Percentiles rank a stretch among this genome's conserved stretches.
phyloP scores from a whole-genome alignment of 2,797 vertebrate genomes.

The Pantherophis vulpinus region DNA sequence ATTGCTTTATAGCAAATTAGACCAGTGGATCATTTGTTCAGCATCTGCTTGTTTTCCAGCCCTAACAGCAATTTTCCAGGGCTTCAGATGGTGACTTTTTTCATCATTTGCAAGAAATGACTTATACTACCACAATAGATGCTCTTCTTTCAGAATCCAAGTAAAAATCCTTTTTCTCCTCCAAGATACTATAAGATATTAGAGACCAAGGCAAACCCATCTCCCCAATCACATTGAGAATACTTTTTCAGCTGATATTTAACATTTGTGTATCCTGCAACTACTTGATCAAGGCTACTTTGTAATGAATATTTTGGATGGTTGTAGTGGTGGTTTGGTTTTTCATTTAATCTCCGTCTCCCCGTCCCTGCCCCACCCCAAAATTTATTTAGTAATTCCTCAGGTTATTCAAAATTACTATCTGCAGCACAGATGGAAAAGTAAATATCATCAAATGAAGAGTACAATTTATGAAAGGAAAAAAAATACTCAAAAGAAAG shows the following conservation, averaged over 20 bases:
- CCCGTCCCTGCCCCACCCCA: background rate
- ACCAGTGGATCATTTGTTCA: background rate
- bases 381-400: background rate
- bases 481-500: background rate
- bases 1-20: background rate
- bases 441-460: background rate
- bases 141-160: background rate
- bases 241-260: background rate
- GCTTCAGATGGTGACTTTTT: background rate
- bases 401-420: background rate
- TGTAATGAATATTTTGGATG: background rate
- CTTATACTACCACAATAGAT: background rate
- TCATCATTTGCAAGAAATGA: background rate
- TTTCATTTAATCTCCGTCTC: background rate
- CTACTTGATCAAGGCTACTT: background rate
- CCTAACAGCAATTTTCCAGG: background rate
- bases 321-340: background rate
- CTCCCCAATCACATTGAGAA: background rate
- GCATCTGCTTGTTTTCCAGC: background rate
- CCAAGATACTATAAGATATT: background rate
- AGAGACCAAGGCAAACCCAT: background rate
- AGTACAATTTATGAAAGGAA: background rate
- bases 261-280: background rate
- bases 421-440: background rate
- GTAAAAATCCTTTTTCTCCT: background rate